phyloP scores from a whole-genome alignment of 1,140 invertebrate species.

The Stegodyphus dumicola region DNA sequence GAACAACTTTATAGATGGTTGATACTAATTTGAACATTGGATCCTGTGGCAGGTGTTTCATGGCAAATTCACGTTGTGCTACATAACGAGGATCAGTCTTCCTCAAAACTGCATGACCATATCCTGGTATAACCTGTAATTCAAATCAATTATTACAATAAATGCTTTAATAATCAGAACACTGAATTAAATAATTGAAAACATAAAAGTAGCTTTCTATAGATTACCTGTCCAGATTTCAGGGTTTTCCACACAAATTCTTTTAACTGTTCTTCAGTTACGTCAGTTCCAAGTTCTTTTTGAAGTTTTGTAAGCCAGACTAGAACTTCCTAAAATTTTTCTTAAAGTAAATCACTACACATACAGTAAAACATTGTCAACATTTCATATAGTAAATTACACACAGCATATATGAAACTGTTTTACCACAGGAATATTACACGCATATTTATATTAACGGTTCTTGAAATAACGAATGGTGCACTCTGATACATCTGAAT shows the following conservation, averaged over 20 bases:
- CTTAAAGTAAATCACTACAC: neutral
- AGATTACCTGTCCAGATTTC: conserved; percentile 72
- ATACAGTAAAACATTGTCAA: too few species aligned
- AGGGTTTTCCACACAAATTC: conserved; percentile 75
- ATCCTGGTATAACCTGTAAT: conserved; percentile 74
- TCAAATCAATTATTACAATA: neutral
- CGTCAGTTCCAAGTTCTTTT: conserved; percentile 69
- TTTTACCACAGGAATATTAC: too few species aligned
- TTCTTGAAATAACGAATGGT: too few species aligned
- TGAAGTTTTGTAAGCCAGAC: conserved; percentile 70
- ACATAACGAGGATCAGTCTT: conserved; percentile 75
- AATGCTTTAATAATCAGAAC: neutral
- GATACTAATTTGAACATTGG: conserved; percentile 72
- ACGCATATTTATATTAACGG: too few species aligned
- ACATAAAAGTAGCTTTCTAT: neutral
- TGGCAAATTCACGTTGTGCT: conserved; percentile 74
- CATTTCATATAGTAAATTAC: too few species aligned
- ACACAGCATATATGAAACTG: too few species aligned
- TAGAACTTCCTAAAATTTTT: conserved; percentile 67
- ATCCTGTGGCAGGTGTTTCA: conserved; percentile 74
- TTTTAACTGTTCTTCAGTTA: conserved; percentile 71
- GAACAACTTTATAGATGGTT: conserved; percentile 73
- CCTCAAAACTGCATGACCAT: conserved; percentile 75
- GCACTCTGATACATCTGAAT: too few species aligned
- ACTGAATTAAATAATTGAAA: neutral